A percentile compares a stretch with the other conserved stretches of the same genome.
phyloP scores from a whole-genome alignment of 2,888 invertebrate genomes.

The Pachymerium ferrugineum region DNA sequence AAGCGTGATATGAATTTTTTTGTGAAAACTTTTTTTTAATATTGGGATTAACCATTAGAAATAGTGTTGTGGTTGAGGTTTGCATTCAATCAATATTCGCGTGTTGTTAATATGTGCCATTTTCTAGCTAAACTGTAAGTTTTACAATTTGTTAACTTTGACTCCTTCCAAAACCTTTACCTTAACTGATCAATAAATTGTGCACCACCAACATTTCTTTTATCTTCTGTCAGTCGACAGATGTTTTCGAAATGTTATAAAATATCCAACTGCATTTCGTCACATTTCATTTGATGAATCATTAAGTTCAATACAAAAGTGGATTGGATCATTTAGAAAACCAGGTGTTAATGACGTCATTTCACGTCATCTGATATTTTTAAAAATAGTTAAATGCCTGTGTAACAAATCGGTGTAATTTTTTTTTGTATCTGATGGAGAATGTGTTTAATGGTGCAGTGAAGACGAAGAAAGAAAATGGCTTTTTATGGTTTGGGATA shows the following conservation, averaged over 20 bases:
- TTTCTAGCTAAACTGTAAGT: too few species aligned
- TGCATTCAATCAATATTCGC: too few species aligned
- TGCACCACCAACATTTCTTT: neutral
- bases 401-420: neutral
- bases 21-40: slow-evolving; percentile 14
- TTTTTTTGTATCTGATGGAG: neutral
- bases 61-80: too few species aligned
- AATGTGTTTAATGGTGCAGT: neutral
- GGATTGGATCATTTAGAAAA: too few species aligned
- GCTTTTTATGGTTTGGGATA: neutral
- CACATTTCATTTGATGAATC: too few species aligned
- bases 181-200: slow-evolving; percentile 1
- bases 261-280: too few species aligned
- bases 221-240: neutral
- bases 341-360: too few species aligned
- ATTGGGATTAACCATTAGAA: too few species aligned
- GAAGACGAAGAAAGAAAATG: neutral
- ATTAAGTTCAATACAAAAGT: too few species aligned
- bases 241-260: slow-evolving; percentile 4
- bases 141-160: neutral
- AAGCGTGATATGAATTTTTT: slow-evolving; percentile 2
- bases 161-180: neutral
- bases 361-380: too few species aligned
- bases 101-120: too few species aligned
- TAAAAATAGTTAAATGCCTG: too few species aligned